phyloP scores from a whole-genome alignment of 2,113 vertebrate species.

The Oryzias woworae region DNA sequence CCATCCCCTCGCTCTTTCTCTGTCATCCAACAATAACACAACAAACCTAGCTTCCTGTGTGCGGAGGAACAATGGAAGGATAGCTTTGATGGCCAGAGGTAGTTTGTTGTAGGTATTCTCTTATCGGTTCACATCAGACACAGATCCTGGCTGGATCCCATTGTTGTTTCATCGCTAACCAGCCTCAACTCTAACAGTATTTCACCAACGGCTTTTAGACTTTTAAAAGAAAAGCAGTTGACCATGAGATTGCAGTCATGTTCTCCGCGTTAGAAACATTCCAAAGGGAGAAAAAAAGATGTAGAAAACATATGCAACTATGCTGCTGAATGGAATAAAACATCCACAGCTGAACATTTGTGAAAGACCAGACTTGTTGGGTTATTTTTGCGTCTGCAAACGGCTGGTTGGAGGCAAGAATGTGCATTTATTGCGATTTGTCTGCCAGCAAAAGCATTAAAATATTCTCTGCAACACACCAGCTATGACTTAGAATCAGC shows the following conservation, averaged over 20 bases:
- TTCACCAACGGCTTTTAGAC: too few relatives aligned
- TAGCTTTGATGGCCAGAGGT: slow-evolving; percentile 76
- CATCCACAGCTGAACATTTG: neutral
- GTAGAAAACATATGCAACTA: neutral
- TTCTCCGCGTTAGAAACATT: neutral
- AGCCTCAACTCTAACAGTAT: slow-evolving; percentile 20
- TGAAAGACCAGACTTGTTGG: neutral
- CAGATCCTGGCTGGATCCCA: slow-evolving; percentile 43
- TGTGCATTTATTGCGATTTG: too few relatives aligned
- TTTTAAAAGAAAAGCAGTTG: too few relatives aligned
- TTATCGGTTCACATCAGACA: slow-evolving; percentile 59
- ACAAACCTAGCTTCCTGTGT: slow-evolving; percentile 74
- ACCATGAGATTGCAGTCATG: neutral
- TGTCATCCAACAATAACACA: slow-evolving; percentile 80
- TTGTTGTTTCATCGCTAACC: slow-evolving; percentile 11
- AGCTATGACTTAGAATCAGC: too few relatives aligned
- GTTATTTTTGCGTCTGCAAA: neutral
- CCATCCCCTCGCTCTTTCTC: slow-evolving; percentile 42
- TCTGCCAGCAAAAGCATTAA: too few relatives aligned
- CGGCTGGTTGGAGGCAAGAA: too few relatives aligned
- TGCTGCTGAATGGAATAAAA: neutral
- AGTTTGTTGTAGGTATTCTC: slow-evolving; percentile 58
- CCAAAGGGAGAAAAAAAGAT: neutral
- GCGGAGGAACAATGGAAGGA: slow-evolving; percentile 77
- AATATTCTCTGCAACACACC: too few relatives aligned